These are phyloP conservation scores for Plebejus anna DNA, from an alignment of 2,888 invertebrate genomes.

Conservation along the genomic window DNA sequence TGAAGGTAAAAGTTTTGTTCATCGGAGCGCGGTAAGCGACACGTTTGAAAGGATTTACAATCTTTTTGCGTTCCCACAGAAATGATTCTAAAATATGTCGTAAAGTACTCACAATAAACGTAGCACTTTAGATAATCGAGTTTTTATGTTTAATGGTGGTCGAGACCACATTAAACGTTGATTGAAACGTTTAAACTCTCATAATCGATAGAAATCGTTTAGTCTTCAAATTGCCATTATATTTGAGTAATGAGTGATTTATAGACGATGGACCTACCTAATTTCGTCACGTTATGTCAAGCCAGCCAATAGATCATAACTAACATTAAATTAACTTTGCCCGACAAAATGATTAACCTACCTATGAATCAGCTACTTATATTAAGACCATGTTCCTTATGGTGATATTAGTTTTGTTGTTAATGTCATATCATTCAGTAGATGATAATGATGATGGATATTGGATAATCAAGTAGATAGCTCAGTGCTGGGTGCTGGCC, in stretches of 20 bases:
- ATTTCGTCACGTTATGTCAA: too few species aligned
- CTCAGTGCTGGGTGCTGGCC: neutral
- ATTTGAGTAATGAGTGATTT: too few species aligned
- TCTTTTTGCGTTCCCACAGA: neutral
- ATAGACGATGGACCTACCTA: too few species aligned
- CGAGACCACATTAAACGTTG: neutral
- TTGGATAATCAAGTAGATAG: neutral
- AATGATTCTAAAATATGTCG: neutral
- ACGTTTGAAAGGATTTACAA: slow-evolving; percentile 13
- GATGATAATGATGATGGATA: neutral
- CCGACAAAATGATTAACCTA: too few species aligned
- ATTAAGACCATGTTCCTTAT: too few species aligned
- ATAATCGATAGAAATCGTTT: too few species aligned
- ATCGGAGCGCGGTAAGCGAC: neutral
- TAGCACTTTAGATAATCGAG: neutral
- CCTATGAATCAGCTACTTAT: too few species aligned
- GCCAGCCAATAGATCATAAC: too few species aligned
- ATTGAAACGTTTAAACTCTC: neutral
- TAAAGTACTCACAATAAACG: slow-evolving; percentile 3
- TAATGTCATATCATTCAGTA: neutral
- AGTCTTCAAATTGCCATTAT: too few species aligned
- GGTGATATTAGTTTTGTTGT: neutral
- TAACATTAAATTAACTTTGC: too few species aligned
- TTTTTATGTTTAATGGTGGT: slow-evolving; percentile 2
- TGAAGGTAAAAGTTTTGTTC: slow-evolving; percentile 8